phyloP scores from a whole-genome alignment of 2,797 vertebrate species.

The Melanotaenia boesemani region DNA sequence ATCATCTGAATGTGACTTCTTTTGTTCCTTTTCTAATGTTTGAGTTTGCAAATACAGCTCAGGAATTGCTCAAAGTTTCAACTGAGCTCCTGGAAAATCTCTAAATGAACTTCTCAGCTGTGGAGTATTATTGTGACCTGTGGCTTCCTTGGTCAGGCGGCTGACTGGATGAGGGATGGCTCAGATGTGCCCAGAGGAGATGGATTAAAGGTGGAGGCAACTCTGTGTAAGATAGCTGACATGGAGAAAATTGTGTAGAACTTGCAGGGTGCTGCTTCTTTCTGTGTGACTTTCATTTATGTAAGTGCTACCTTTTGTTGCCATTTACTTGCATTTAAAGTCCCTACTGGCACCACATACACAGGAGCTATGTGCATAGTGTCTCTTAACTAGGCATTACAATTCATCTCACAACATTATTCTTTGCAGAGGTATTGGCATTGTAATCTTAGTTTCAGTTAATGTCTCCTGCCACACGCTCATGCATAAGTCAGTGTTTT shows the following conservation, averaged over 20 bases:
- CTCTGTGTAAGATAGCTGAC: slow-evolving; percentile 5
- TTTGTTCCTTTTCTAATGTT: slow-evolving; percentile 13
- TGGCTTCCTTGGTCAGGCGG: slow-evolving; percentile 19
- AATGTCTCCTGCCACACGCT: slow-evolving; percentile 65
- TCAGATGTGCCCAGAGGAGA: slow-evolving; percentile 24
- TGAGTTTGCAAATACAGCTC: slow-evolving; percentile 36
- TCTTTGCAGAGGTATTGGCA: slow-evolving; percentile 52
- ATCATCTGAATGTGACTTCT: slow-evolving; percentile 15
- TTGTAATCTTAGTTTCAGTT: slow-evolving; percentile 75
- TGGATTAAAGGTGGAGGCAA: slow-evolving; percentile 36
- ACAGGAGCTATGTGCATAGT: slow-evolving; percentile 53
- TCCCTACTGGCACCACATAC: slow-evolving; percentile 53
- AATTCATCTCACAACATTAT: slow-evolving; percentile 69
- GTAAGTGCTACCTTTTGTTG: slow-evolving; percentile 47
- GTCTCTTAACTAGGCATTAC: slow-evolving; percentile 65
- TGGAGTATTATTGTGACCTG: slow-evolving; percentile 37
- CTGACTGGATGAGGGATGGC: slow-evolving; percentile 22
- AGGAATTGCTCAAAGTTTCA: slow-evolving; percentile 37
- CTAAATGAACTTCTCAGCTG: slow-evolving; percentile 43
- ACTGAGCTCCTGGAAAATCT: slow-evolving; percentile 47
- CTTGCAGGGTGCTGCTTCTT: slow-evolving; percentile 11
- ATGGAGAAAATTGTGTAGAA: slow-evolving; percentile 10
- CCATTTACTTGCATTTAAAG: slow-evolving; percentile 51
- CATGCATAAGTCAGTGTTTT: slow-evolving; percentile 77
- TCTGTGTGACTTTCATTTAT: slow-evolving; percentile 53